phyloP scores from a whole-genome alignment of 2,113 vertebrate genomes.

The Paralichthys olivaceus region DNA sequence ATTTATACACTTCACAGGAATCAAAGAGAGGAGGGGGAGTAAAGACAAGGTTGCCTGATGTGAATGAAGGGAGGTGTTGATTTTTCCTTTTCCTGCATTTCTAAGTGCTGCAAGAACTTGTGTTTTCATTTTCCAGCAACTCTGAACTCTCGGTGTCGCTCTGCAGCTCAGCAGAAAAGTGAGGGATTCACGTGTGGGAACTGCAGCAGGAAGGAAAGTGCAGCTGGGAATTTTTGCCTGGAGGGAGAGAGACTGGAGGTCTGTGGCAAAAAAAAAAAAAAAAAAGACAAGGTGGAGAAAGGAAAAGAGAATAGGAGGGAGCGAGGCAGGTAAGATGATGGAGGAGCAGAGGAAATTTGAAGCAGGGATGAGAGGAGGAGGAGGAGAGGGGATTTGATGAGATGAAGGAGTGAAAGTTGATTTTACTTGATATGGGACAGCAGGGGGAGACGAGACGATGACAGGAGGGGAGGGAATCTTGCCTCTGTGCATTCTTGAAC shows the following conservation, averaged over 20 bases:
- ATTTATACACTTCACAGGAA: constrained; percentile 28
- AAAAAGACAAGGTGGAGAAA: not conserved
- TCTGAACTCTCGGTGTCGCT: constrained; percentile 16
- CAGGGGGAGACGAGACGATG: not conserved
- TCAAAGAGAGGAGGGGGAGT: constrained; percentile 2
- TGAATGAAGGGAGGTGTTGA: constrained; percentile 24
- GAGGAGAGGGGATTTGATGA: constrained; percentile 20
- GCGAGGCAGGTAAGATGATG: not conserved
- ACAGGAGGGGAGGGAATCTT: not conserved
- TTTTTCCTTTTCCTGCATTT: constrained; percentile 20
- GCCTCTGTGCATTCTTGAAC: not conserved
- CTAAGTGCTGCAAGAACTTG: constrained; percentile 45
- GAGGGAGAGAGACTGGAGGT: constrained; percentile 48
- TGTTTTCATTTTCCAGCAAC: not conserved
- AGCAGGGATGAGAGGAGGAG: constrained; percentile 11
- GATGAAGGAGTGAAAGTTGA: constrained; percentile 35
- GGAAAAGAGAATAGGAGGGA: not conserved
- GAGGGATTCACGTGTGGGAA: constrained; percentile 50
- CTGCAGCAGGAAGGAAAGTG: constrained; percentile 63
- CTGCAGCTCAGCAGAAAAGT: constrained; percentile 34
- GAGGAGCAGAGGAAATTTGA: constrained; percentile 18
- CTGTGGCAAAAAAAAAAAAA: constrained; percentile 35
- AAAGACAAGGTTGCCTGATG: constrained; percentile 33
- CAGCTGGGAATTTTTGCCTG: constrained; percentile 74
- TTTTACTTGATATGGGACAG: constrained; percentile 1